phyloP scores from a whole-genome alignment of 1,140 invertebrate species.

The Drosophila punjabiensis region DNA sequence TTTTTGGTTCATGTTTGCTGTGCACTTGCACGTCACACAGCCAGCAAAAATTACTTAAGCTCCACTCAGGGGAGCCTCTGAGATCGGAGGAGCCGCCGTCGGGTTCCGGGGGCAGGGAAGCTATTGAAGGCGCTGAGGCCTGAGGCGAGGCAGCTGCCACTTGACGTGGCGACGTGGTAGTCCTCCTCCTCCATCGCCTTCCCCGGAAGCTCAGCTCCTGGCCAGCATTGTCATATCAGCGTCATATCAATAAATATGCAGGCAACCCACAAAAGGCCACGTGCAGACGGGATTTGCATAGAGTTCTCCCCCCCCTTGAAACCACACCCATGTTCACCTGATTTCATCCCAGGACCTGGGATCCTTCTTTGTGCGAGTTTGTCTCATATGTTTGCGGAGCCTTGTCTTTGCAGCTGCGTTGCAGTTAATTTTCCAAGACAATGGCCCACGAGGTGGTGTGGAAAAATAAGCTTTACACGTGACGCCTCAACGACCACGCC shows the following conservation, averaged over 20 bases:
- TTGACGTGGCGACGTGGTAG: constrained; percentile 29
- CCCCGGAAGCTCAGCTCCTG: constrained; percentile 8
- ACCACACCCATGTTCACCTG: constrained; percentile 23
- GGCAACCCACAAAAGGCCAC: constrained; percentile 72
- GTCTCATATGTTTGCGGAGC: constrained; percentile 54
- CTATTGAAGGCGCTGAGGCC: constrained; percentile 59
- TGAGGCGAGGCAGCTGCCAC: constrained; percentile 28
- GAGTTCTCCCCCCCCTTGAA: not conserved
- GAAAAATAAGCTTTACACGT: constrained; percentile 79
- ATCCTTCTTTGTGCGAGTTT: constrained; percentile 61
- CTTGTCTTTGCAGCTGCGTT: constrained; percentile 56
- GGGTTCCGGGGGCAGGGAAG: constrained; percentile 2
- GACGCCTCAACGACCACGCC: constrained; percentile 68
- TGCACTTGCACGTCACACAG: constrained; percentile 74
- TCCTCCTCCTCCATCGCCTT: not conserved
- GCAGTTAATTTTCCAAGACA: constrained; percentile 83
- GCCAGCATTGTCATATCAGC: constrained; percentile 74
- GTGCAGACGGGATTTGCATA: constrained; percentile 68
- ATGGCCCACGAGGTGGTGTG: constrained; percentile 65
- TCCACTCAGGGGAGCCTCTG: constrained; percentile 12
- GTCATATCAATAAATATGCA: constrained; percentile 82
- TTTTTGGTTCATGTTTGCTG: constrained; percentile 58
- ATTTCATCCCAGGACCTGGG: constrained; percentile 18
- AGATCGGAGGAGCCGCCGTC: not conserved
- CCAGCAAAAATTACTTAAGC: constrained; percentile 80